Base-by-base conservation (phyloP, 1,140 invertebrate species). In the Nasonia vitripennis region DNA sequence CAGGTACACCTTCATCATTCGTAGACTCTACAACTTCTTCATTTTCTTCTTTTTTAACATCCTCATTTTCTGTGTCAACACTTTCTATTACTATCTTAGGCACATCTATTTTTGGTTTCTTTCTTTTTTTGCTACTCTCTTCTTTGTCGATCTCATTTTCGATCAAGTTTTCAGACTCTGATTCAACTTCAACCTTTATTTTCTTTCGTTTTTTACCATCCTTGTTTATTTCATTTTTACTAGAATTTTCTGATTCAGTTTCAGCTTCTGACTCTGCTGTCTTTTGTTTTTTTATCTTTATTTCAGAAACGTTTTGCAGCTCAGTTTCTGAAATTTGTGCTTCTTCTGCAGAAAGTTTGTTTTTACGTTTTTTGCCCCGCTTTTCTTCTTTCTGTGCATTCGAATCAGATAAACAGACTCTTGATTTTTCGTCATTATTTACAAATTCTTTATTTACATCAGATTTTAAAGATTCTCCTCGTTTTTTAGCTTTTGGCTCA, bases 1-100 rank as follows among this genome's bases (percentile, higher is more conserved):
- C 88, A 81, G 86, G 73, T 17, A 37, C 83, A 89, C 89, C 79
- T 83, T 93, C 88, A 73, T 93, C 89, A 87, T 93, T 92, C 2
- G 89, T 87, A 83, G 92, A 91, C 86, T 93, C 90, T 86, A 91
- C 92, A 34, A 89, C 81, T 77, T 92, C 92, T 78, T 83, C 48
- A 37, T 84, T 37, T 37, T 37, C 82, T 34, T 90, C 87, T 83
- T 89, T 81, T 51, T 79, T 86, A 20, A n/a, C 55, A 78, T 92
- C 91, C 6, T 89, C 87, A 83, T 89, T 89, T 90, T 74, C 20
- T 9, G 67, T 37, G 34, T 37, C 83, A 79, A 62, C 20, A 62
- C 20, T 62, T 62, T 62, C 6, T n/a, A n/a, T 62, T 62, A 20
- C 55, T n/a, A 62, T n/a, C 17, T 62, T 62, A 6, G 55, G 17